These are phyloP conservation scores for Oreotrochilus melanogaster DNA, from an alignment of 2,113 vertebrate genomes.

Conservation along the genomic window DNA sequence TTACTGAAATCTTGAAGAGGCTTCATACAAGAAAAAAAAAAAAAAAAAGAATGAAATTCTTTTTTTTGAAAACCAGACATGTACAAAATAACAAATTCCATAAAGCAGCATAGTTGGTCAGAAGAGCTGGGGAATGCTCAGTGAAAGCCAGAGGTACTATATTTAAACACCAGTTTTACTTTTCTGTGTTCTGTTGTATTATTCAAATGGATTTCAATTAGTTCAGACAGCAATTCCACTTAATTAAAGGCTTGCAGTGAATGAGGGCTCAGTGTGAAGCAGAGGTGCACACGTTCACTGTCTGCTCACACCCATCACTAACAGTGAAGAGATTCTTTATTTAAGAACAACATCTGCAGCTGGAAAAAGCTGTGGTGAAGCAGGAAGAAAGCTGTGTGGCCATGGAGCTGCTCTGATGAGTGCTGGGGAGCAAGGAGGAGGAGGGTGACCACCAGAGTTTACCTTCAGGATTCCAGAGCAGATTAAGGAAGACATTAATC, in stretches of 20 bases:
- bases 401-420: fast-evolving
- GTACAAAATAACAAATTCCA: neutral
- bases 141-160: neutral
- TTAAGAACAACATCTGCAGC: neutral
- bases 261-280: neutral
- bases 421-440: neutral
- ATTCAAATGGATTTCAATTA: neutral
- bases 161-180: neutral
- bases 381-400: neutral
- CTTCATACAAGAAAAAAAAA: neutral
- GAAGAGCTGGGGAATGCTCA: neutral
- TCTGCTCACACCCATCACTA: neutral
- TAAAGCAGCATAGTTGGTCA: neutral
- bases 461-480: neutral
- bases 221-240: neutral
- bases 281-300: neutral
- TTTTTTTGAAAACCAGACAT: neutral
- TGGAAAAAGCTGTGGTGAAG: neutral
- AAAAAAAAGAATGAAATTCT: neutral
- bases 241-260: neutral
- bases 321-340: neutral
- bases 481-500: neutral
- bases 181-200: neutral
- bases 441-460: neutral
- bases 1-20: neutral